Evolutionary conservation across 2,113 vertebrate genomes (phyloP).

Genomic region (Peromyscus californicus): DNA sequence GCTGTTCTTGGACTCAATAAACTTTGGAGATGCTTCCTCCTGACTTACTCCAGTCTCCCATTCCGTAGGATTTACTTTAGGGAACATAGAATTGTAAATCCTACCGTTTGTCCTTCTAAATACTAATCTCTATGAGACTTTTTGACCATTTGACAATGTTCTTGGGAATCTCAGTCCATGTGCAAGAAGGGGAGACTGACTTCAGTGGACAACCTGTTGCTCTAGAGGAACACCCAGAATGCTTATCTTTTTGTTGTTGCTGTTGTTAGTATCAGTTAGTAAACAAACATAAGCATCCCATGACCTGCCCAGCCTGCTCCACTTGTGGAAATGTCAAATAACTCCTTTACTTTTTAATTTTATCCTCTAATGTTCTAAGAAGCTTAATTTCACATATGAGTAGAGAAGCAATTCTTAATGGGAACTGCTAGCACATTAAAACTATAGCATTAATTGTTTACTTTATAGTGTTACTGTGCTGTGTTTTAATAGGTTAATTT

Average conservation of each 20-base stretch:
- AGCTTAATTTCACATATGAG: background rate
- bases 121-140: background rate
- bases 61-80: background rate
- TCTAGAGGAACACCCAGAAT: background rate
- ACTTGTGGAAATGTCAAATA: background rate
- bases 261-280: background rate
- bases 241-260: background rate
- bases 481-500: background rate
- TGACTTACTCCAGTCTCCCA: background rate
- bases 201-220: background rate
- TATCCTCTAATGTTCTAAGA: background rate
- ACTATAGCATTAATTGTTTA: background rate
- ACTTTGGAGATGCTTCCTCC: background rate
- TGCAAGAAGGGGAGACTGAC: fast-evolving
- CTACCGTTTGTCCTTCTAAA: background rate
- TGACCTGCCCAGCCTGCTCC: fast-evolving
- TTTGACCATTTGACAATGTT: background rate
- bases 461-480: background rate
- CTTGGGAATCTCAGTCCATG: background rate
- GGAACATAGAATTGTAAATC: background rate
- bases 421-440: background rate
- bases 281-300: fast-evolving
- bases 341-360: background rate
- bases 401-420: background rate
- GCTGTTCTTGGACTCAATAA: background rate